Evolutionary conservation across 2,888 invertebrate species (phyloP).

Genomic region (Macroteleia sp.): DNA sequence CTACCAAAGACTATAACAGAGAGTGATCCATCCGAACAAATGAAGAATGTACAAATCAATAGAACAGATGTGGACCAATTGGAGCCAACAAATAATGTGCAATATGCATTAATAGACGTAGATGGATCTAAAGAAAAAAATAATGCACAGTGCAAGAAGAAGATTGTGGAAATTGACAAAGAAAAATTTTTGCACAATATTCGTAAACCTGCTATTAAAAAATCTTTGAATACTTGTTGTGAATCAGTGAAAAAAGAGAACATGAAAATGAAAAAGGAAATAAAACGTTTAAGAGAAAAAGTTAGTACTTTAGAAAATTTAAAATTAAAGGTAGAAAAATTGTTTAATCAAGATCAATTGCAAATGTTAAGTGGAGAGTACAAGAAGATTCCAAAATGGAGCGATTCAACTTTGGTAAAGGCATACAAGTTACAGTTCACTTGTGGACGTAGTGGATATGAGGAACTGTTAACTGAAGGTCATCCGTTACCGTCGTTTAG

Average conservation of each 20-base stretch:
- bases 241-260: not conserved
- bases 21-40: not conserved
- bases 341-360: conserved; percentile 1
- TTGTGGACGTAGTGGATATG: conserved; percentile 20
- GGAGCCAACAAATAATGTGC: not conserved
- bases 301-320: not conserved
- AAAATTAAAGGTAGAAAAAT: not conserved
- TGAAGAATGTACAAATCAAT: not conserved
- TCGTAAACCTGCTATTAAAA: not conserved
- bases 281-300: conserved; percentile 4
- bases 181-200: not conserved
- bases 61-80: not conserved
- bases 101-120: not conserved
- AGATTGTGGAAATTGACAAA: not conserved
- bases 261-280: not conserved
- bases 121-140: not conserved
- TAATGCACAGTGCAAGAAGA: not conserved
- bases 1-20: not conserved
- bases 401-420: not conserved
- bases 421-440: conserved; percentile 20
- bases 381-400: conserved; percentile 5
- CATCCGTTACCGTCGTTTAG: not conserved
- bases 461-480: not conserved
- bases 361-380: conserved; percentile 1
- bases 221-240: not conserved